Conservation (phyloP, 2,888 invertebrate genomes). For the Tachina grossa region DNA sequence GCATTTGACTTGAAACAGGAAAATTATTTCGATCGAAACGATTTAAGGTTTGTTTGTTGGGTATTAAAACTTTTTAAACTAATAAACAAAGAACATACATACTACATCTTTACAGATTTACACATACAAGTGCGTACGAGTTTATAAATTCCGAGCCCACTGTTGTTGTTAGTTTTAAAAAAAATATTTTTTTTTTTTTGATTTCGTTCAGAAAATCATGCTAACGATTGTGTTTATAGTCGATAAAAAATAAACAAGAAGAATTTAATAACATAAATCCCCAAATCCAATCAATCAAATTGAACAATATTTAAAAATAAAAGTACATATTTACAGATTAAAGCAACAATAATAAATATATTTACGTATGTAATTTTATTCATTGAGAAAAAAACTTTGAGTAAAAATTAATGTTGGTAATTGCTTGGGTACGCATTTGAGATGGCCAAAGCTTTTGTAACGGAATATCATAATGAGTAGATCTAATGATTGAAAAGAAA, state of each 20-base stretch:
- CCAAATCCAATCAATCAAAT: constrained; percentile 81
- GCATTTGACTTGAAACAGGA: too few relatives aligned
- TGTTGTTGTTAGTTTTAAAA: constrained; percentile 9
- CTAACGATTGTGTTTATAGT: constrained; percentile 14
- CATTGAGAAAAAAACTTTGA: constrained; percentile 45
- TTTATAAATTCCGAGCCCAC: too few relatives aligned
- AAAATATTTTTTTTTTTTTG: background rate
- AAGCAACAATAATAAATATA: constrained; percentile 38
- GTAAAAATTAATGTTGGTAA: background rate
- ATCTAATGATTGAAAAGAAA: too few relatives aligned
- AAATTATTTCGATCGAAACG: too few relatives aligned
- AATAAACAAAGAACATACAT: too few relatives aligned
- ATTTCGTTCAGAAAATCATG: constrained; percentile 32
- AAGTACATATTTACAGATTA: constrained; percentile 23
- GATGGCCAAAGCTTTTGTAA: too few relatives aligned
- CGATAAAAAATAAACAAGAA: constrained; percentile 56
- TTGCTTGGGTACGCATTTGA: too few relatives aligned
- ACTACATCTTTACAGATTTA: too few relatives aligned
- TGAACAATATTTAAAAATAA: constrained; percentile 75
- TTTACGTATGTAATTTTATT: constrained; percentile 23
- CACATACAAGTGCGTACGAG: too few relatives aligned
- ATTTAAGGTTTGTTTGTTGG: too few relatives aligned
- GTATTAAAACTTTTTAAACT: too few relatives aligned
- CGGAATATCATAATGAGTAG: too few relatives aligned
- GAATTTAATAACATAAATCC: constrained; percentile 81